Evolutionary conservation across 2,797 vertebrate genomes (phyloP).

Genomic region (Tragelaphus eurycerus): DNA sequence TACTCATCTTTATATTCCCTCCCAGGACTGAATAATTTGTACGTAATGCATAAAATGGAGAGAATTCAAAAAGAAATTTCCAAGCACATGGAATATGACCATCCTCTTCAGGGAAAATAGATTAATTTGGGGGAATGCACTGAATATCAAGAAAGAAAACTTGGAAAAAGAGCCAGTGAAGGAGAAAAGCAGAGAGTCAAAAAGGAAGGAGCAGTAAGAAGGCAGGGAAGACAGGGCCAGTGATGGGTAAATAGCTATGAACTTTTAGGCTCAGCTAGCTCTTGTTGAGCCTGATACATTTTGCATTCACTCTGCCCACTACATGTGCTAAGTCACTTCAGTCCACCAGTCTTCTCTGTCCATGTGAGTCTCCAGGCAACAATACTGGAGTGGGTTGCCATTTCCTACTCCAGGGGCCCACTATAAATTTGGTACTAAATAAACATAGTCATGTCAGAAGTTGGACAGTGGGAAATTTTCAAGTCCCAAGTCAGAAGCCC

Average conservation of each 20-base stretch:
- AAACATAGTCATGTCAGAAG: background rate
- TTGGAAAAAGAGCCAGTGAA: background rate
- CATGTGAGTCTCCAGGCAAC: background rate
- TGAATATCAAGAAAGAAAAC: background rate
- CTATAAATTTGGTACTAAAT: background rate
- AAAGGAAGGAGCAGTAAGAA: background rate
- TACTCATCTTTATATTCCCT: background rate
- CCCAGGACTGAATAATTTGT: background rate
- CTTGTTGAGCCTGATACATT: background rate
- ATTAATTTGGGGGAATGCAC: background rate
- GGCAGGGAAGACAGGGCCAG: background rate
- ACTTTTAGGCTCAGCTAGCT: background rate
- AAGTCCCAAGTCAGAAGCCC: background rate
- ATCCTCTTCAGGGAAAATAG: background rate
- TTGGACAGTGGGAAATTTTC: background rate
- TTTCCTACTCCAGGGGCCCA: background rate
- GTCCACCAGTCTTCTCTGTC: background rate
- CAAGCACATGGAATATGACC: background rate
- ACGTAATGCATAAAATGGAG: background rate
- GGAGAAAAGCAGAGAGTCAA: background rate
- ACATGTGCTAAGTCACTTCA: background rate
- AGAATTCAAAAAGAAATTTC: background rate
- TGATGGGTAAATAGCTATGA: background rate
- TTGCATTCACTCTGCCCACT: background rate
- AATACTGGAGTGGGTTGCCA: background rate